phyloP scores from a whole-genome alignment of 2,888 invertebrate species.

The Rhagophthalmus giganteus region DNA sequence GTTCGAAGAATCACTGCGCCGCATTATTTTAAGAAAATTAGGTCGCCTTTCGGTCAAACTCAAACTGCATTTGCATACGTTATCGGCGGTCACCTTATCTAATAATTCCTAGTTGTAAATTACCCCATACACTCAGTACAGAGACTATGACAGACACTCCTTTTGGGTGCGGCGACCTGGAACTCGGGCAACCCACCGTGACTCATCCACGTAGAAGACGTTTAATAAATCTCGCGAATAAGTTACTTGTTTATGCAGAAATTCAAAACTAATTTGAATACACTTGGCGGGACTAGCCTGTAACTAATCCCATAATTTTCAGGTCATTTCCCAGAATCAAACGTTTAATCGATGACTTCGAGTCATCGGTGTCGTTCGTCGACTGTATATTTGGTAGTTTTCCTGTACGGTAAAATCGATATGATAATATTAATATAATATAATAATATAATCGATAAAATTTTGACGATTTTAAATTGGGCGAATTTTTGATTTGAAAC shows the following conservation, averaged over 20 bases:
- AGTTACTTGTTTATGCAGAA: constrained; percentile 20
- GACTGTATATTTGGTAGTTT: too few relatives aligned
- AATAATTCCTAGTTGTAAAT: neutral
- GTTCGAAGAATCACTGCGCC: neutral
- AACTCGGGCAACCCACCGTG: constrained; percentile 30
- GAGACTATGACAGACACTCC: constrained; percentile 29
- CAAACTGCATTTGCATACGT: neutral
- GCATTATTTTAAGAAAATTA: neutral
- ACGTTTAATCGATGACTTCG: too few relatives aligned
- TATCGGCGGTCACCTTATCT: neutral
- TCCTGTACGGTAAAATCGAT: too few relatives aligned
- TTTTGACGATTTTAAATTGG: too few relatives aligned
- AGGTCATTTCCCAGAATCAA: too few relatives aligned
- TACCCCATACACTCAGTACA: too few relatives aligned
- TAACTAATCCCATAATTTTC: too few relatives aligned
- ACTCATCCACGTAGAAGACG: constrained; percentile 27
- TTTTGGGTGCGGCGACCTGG: constrained; percentile 33
- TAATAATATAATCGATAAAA: too few relatives aligned
- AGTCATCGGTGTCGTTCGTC: too few relatives aligned
- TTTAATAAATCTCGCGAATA: constrained; percentile 22
- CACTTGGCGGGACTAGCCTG: too few relatives aligned
- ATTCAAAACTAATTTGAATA: constrained; percentile 20
- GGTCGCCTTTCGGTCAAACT: neutral
- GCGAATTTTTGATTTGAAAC: too few relatives aligned
- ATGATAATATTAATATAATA: too few relatives aligned